Evolutionary conservation across 2,888 invertebrate species (phyloP).

Genomic region (Cacoxenus indagator): DNA sequence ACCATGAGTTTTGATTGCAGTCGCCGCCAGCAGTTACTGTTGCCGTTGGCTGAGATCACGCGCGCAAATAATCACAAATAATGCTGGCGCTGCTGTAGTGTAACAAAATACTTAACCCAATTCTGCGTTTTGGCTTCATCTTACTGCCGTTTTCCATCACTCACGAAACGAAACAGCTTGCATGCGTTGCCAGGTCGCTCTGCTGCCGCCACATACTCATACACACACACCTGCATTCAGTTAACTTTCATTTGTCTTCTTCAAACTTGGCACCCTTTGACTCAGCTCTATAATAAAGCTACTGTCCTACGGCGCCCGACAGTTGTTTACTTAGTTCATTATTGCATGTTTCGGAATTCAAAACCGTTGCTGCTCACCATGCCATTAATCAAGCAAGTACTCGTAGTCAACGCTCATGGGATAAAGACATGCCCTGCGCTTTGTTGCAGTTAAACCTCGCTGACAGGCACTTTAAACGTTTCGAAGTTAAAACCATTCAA

Average conservation of each 20-base stretch:
- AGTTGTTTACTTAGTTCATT: no score
- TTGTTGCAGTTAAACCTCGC: no score
- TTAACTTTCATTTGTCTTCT: constrained; percentile 8
- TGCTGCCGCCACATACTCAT: neutral
- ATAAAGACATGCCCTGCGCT: no score
- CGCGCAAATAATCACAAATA: constrained; percentile 13
- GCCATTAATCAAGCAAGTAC: no score
- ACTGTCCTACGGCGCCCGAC: no score
- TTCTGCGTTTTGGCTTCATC: neutral
- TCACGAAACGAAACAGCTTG: constrained; percentile 5
- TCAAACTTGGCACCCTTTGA: no score
- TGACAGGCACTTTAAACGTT: no score
- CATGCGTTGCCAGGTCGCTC: neutral
- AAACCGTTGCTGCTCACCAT: no score
- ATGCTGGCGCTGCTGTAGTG: neutral
- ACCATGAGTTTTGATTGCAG: neutral
- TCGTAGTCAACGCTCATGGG: no score
- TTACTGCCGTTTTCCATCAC: neutral
- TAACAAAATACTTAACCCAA: constrained; percentile 3
- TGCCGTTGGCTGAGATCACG: neutral
- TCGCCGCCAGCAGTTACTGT: neutral
- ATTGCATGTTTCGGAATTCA: no score
- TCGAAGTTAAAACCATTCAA: no score
- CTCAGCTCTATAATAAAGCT: no score
- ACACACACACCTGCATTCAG: neutral